A percentile compares a stretch with the other conserved stretches of the same genome.
phyloP scores from a whole-genome alignment of 1,140 invertebrate genomes.

The Tigriopus japonicus region DNA sequence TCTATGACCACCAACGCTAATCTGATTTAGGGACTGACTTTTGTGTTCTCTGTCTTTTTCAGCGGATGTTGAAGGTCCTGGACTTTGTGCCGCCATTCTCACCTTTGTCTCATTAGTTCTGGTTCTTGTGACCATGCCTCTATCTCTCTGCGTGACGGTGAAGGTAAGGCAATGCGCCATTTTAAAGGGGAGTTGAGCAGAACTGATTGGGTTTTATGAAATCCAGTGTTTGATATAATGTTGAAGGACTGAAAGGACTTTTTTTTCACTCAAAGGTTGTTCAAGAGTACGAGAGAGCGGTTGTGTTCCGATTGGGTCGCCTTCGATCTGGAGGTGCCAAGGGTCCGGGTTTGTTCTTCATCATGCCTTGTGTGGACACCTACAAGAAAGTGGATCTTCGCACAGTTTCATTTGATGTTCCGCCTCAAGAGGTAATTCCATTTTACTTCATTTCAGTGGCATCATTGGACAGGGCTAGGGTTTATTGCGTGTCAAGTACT shows the following conservation, averaged over 20 bases:
- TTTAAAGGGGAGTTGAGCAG: background rate
- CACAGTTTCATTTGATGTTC: constrained; percentile 38
- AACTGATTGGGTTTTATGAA: no score
- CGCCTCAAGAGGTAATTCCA: constrained; percentile 33
- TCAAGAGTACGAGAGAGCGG: constrained; percentile 30
- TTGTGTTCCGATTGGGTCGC: constrained; percentile 31
- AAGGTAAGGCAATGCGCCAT: constrained; percentile 44
- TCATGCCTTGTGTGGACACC: constrained; percentile 34
- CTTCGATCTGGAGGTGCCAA: constrained; percentile 32
- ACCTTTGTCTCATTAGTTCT: constrained; percentile 64
- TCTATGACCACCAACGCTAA: no score
- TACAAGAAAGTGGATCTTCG: constrained; percentile 36
- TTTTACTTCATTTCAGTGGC: no score
- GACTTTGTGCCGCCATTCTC: constrained; percentile 67
- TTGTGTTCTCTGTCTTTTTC: constrained; percentile 27
- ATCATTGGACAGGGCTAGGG: no score
- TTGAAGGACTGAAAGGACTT: background rate
- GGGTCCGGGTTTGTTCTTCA: constrained; percentile 35
- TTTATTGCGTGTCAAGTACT: no score
- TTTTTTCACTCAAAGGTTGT: constrained; percentile 23
- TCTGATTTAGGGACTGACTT: no score
- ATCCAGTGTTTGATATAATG: background rate
- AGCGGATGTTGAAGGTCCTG: constrained; percentile 45
- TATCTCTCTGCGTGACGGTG: constrained; percentile 81
- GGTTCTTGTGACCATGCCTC: constrained; percentile 72